Evolutionary conservation across 2,797 vertebrate genomes (phyloP).

Genomic region (Tapera naevia): DNA sequence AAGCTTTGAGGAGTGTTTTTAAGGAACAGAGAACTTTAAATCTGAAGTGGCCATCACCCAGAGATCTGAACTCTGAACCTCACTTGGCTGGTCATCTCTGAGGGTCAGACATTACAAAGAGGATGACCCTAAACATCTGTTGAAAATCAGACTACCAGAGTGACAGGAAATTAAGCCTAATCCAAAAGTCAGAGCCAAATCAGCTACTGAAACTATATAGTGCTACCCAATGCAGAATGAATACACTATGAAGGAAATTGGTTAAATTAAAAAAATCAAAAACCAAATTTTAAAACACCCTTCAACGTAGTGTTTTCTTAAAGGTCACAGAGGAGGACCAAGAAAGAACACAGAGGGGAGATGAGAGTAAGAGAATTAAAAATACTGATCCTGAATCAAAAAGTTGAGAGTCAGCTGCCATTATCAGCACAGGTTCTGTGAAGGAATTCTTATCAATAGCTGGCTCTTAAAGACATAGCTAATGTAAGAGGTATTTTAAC

Average conservation of each 20-base stretch:
- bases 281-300: rapidly evolving
- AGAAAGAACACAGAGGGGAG: background rate
- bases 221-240: background rate
- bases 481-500: background rate
- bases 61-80: slow-evolving; percentile 16
- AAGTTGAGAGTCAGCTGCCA: background rate
- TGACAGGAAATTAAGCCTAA: background rate
- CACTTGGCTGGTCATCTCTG: background rate
- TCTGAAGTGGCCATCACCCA: background rate
- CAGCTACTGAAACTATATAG: slow-evolving; percentile 26
- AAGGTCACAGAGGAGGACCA: background rate
- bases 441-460: background rate
- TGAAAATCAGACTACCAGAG: slow-evolving; percentile 20
- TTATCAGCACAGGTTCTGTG: background rate
- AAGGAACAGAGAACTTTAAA: background rate
- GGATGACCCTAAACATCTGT: slow-evolving; percentile 10
- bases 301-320: background rate
- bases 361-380: background rate
- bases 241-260: background rate
- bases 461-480: background rate
- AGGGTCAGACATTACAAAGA: background rate
- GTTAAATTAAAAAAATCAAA: background rate
- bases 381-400: background rate
- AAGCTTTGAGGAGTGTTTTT: background rate
- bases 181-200: slow-evolving; percentile 2